Base-by-base conservation (phyloP, 2,888 invertebrate species). In the Trissoscelio sp. region DNA sequence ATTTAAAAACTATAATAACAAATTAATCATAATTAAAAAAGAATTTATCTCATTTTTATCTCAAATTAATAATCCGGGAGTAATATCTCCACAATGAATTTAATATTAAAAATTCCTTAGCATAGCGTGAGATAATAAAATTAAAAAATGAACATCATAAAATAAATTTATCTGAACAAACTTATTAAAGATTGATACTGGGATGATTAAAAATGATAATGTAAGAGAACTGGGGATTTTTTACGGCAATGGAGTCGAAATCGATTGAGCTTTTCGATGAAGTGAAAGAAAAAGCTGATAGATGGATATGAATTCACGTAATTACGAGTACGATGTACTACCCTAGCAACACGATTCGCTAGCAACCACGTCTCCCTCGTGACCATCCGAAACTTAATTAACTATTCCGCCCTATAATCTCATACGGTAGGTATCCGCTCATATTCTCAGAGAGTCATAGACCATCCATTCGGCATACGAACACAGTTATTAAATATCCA, bases 331-430 rank as follows among this genome's bases (percentile, higher is more conserved):
- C 69, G 70, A 81, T 81, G 80, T 83, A 81, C 55, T 64, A 78
- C 24, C 57, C 75, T 58, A 64, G 72, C 78, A 82, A 86, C 85
- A 87, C 88, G 87, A 89, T 88, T 88, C 87, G 86, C 83, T 83
- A 75, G 84, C 83, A 83, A 82, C 83, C 85, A 83, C 85, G 84
- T 85, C 85, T 88, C 86, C 87, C 88, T 80, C 74, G 85, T 85
- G 88, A 83, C 87, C 85, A 83, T 84, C 85, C 81, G 86, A 87
- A 88, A 88, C 88, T 88, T 88, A 89, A 89, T 89, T 89, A 89
- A 89, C 88, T 87, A 89, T 88, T 87, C 88, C 85, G 74, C 70
- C 81, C 84, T 81, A 87, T 87, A 86, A 87, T 86, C 87, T 86
- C 83, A 79, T 83, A 82, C 78, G 18, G 84, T 81, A 77, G 70